Evolutionary conservation across 2,797 vertebrate species (phyloP), one percentile per base, ranked within the genome.

Genomic region (Chromobotia macracanthus): DNA sequence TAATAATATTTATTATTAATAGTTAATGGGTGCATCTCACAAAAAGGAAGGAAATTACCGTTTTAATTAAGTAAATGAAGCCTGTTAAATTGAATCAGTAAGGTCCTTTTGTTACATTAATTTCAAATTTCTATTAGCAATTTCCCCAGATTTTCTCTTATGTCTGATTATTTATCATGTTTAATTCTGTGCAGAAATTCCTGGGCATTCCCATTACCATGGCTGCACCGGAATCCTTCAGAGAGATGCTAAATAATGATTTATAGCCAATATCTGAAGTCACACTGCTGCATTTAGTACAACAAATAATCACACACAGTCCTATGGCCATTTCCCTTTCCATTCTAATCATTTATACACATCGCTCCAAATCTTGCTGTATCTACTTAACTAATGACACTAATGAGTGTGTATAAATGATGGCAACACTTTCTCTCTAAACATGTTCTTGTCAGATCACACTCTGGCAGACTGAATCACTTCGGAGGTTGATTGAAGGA

Each of bases 281-380:
- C 55, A 58, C 10, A 13, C 10, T 58, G 19, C 55, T 23, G 21
- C 9, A 25, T 56, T 56, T 12, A 23, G 51, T 11, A 55, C 51
- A 55, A 55, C 7, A 28, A 28, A 28, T 28, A 28, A 4, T 28
- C 1, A 28, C 28, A 28, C 28, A 28, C 28, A 28, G 2, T 58
- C 38, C 55, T 23, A 44, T 21, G 46, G 56, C 38, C 38, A 21
- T 11, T 74, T 58, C 46, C 35, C 71, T 60, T 21, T 56, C 69
- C 69, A 28, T 28, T 72, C 55, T 46, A 19, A 73, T n/a, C 41
- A 25, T 23, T 58, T 58, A 58, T 10, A 56, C 53, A 21, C 28
- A 28, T 4, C 1, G 28, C 28, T 28, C 1, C 2, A 28, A 28
- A 28, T 28, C 28, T 4, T 28, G 1, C 28, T 28, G 28, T 28